Conservation (phyloP, 2,888 invertebrate species). For the Polylopha cassiicola region DNA sequence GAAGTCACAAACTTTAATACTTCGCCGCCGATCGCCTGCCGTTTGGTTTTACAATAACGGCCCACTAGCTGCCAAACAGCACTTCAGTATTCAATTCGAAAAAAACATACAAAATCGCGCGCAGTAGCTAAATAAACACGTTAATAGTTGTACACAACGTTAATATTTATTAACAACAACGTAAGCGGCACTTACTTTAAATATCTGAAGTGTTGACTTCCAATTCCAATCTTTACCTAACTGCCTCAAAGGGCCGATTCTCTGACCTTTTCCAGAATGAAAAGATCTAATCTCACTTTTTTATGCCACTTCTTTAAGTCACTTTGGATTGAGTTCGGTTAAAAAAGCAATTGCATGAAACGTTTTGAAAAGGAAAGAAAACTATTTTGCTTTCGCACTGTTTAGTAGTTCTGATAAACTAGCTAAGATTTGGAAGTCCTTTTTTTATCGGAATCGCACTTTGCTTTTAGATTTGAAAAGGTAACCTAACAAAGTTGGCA, state of each 20-base stretch:
- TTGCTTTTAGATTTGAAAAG: too few relatives aligned
- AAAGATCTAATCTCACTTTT: conserved; percentile 61
- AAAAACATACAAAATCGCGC: too few relatives aligned
- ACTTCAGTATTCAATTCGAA: too few relatives aligned
- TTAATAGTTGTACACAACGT: too few relatives aligned
- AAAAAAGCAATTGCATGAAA: conserved; percentile 40
- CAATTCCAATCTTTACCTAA: conserved; percentile 47
- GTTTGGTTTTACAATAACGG: too few relatives aligned
- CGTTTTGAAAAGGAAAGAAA: conserved; percentile 32
- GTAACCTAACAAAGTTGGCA: too few relatives aligned
- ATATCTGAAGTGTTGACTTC: conserved; percentile 38
- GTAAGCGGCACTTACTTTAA: conserved; percentile 12
- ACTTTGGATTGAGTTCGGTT: conserved; percentile 43
- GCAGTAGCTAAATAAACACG: too few relatives aligned
- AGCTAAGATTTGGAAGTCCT: conserved; percentile 10
- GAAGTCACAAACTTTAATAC: too few relatives aligned
- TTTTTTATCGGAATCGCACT: too few relatives aligned
- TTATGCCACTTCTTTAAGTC: conserved; percentile 51
- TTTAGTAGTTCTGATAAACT: conserved; percentile 11
- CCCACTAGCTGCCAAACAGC: too few relatives aligned
- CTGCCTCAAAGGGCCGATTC: conserved; percentile 50
- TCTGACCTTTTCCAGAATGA: conserved; percentile 59
- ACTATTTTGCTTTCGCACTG: conserved; percentile 28
- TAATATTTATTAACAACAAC: too few relatives aligned
- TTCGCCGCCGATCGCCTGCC: too few relatives aligned